Evolutionary conservation across 2,888 invertebrate species (phyloP).

Genomic region (Chesias legatella): DNA sequence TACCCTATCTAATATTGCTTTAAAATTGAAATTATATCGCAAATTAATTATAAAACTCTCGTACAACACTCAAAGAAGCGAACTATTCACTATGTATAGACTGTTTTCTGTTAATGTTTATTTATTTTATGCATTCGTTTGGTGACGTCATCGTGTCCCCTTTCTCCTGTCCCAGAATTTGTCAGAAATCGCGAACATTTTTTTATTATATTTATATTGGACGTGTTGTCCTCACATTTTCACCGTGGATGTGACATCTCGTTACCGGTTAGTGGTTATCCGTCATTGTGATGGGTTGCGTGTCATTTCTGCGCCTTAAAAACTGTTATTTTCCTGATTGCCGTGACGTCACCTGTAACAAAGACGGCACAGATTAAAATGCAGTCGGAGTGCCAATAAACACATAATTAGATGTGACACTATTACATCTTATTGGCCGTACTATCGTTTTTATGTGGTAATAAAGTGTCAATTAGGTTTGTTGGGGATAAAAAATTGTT

Average conservation of each 20-base stretch:
- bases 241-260: conserved; percentile 30
- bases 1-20: conserved; percentile 31
- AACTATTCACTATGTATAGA: conserved; percentile 44
- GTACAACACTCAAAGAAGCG: conserved; percentile 71
- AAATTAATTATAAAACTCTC: conserved; percentile 52
- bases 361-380: conserved; percentile 33
- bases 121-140: conserved; percentile 54
- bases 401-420: conserved; percentile 23
- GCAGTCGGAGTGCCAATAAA: conserved; percentile 10
- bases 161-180: conserved; percentile 71
- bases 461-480: conserved; percentile 21
- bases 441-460: conserved; percentile 9
- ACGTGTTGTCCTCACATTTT: conserved; percentile 38
- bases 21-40: conserved; percentile 38
- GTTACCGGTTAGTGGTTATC: conserved; percentile 34
- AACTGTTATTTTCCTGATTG: conserved; percentile 47
- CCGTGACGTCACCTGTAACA: conserved; percentile 57
- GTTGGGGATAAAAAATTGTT: conserved; percentile 23
- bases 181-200: conserved; percentile 65
- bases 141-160: conserved; percentile 63
- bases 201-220: conserved; percentile 34
- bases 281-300: conserved; percentile 44
- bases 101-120: conserved; percentile 36
- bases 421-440: conserved; percentile 18
- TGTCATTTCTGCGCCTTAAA: conserved; percentile 27